Percentiles rank a stretch among this genome's conserved stretches.
Conservation (phyloP, 2,113 vertebrate genomes). For the Mormyrus iriodes region DNA sequence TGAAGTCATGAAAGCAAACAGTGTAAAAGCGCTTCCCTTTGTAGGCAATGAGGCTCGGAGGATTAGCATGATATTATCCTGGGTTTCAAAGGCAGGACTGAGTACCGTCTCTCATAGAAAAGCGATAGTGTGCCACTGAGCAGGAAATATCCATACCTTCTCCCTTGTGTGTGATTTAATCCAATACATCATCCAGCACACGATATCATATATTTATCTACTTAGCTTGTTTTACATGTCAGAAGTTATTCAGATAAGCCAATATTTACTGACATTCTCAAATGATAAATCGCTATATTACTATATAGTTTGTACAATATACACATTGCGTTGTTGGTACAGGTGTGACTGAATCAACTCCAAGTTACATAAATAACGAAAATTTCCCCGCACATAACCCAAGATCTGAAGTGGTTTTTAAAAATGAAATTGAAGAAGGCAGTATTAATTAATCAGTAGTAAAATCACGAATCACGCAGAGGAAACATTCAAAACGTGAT, state of each 20-base stretch:
- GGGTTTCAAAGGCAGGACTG: not conserved
- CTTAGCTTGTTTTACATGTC: not conserved
- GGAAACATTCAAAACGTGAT: not conserved
- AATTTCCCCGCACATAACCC: not conserved
- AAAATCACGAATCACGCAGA: not conserved
- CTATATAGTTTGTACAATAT: not conserved
- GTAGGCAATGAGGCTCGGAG: not conserved
- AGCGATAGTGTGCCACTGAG: not conserved
- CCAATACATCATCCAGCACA: not conserved
- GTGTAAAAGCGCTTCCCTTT: not conserved
- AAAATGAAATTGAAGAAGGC: not conserved
- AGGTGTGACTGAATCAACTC: not conserved
- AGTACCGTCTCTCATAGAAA: not conserved
- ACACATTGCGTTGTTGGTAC: not conserved
- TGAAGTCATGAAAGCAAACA: not conserved
- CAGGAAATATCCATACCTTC: not conserved
- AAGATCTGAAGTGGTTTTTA: not conserved
- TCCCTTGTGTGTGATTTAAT: not conserved
- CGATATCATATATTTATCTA: not conserved
- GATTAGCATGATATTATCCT: not conserved
- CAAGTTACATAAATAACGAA: not conserved
- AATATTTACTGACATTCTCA: not conserved
- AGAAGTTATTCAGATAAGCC: not conserved
- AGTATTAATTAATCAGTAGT: not conserved
- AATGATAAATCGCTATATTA: not conserved